phyloP scores from a whole-genome alignment of 2,113 vertebrate genomes.

The Dromiciops gliroides region DNA sequence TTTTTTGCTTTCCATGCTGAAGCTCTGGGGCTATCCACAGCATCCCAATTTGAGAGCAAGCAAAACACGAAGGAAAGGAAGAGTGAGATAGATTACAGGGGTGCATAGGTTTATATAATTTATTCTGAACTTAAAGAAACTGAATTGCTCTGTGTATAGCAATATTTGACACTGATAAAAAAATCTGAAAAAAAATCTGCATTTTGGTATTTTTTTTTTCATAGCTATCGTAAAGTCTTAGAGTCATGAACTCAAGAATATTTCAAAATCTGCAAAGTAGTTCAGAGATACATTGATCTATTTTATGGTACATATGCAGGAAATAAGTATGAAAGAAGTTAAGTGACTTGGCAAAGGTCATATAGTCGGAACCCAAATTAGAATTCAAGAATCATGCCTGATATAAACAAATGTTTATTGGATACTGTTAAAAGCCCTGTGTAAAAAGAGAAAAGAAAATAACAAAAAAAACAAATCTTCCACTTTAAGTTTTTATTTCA shows the following conservation, averaged over 20 bases:
- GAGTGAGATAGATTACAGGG: neutral
- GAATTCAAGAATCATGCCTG: neutral
- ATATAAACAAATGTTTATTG: neutral
- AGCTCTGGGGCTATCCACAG: neutral
- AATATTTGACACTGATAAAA: neutral
- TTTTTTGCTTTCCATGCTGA: neutral
- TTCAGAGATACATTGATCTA: neutral
- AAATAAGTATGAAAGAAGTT: neutral
- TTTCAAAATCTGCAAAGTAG: neutral
- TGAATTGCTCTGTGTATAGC: neutral
- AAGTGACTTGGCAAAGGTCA: neutral
- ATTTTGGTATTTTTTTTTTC: neutral
- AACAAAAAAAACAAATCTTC: neutral
- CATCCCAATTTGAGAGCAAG: neutral
- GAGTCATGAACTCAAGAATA: neutral
- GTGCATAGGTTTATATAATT: neutral
- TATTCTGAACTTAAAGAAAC: neutral
- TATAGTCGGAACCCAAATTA: neutral
- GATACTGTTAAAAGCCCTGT: neutral
- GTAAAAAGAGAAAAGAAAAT: neutral
- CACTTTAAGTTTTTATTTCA: neutral
- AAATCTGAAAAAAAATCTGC: neutral
- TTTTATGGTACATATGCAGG: neutral
- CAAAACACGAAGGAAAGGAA: neutral
- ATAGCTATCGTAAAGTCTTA: neutral